Conservation (phyloP, 2,888 invertebrate species). For the Ischnura elegans region DNA sequence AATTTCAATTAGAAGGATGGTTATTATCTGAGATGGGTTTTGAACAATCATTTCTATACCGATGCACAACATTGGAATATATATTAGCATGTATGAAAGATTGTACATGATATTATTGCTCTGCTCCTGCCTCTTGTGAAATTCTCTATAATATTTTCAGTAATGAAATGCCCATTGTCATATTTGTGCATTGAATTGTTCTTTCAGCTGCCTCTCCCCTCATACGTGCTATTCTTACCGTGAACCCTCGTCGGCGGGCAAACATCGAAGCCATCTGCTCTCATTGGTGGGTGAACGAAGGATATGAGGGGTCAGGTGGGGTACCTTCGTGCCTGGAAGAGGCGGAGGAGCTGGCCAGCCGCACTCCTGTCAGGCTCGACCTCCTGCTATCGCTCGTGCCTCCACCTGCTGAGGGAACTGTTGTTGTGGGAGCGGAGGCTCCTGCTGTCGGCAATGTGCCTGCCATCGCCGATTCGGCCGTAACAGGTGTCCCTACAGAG, state of each 20-base stretch:
- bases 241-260: slow-evolving; percentile 92
- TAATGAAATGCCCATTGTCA: slow-evolving; percentile 68
- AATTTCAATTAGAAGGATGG: no score
- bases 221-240: slow-evolving; percentile 96
- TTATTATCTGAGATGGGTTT: no score
- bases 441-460: slow-evolving; percentile 79
- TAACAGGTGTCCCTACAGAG: slow-evolving; percentile 53
- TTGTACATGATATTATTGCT: no score
- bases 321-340: slow-evolving; percentile 87
- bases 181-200: background rate
- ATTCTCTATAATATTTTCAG: slow-evolving; percentile 53
- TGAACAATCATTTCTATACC: no score
- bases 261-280: slow-evolving; percentile 96
- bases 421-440: slow-evolving; percentile 50
- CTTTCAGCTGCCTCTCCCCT: slow-evolving; percentile 93
- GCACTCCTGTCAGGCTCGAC: slow-evolving; percentile 94
- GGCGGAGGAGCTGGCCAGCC: slow-evolving; percentile 92
- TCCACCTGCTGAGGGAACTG: slow-evolving; percentile 72
- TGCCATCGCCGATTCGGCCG: slow-evolving; percentile 27
- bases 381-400: slow-evolving; percentile 91
- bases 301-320: slow-evolving; percentile 82
- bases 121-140: no score
- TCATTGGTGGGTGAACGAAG: slow-evolving; percentile 98
- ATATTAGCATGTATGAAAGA: no score
- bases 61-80: no score